phyloP scores from a whole-genome alignment of 64 coral and sea anemone species.

The Porites lutea region DNA sequence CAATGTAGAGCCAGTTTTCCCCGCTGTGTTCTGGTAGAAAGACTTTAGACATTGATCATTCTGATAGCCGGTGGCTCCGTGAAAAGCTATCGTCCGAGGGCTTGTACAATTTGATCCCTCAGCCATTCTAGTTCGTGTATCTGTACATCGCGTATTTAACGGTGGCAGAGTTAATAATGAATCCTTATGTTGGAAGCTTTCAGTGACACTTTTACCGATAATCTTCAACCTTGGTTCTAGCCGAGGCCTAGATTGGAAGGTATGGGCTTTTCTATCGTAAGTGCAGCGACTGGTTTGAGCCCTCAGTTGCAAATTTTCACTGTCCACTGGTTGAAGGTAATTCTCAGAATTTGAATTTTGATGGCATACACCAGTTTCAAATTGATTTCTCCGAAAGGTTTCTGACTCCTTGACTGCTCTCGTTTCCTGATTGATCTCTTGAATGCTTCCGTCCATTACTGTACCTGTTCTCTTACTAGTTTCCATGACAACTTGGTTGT shows the following conservation, averaged over 20 bases:
- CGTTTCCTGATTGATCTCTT: neutral
- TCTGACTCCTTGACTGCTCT: neutral
- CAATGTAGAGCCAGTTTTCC: neutral
- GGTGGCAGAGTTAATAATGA: neutral
- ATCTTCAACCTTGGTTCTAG: neutral
- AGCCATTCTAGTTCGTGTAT: neutral
- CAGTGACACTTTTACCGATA: neutral
- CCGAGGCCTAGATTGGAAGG: neutral
- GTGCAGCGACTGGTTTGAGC: neutral
- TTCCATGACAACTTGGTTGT: neutral
- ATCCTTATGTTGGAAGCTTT: neutral
- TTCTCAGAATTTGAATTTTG: neutral
- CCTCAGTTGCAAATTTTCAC: neutral
- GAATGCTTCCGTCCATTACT: too few species aligned
- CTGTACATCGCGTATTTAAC: neutral
- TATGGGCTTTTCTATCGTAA: neutral
- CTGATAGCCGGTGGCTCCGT: neutral
- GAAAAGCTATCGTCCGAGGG: neutral
- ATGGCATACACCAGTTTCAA: neutral
- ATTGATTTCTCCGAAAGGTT: neutral
- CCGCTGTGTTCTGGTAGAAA: neutral
- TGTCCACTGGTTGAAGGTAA: constrained; percentile 18
- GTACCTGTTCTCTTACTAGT: neutral
- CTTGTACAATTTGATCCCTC: neutral
- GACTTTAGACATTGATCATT: neutral